Evolutionary conservation across 2,888 invertebrate genomes (phyloP), one percentile per base, ranked within the genome.

Genomic region (Ectemnius lituratus): DNA sequence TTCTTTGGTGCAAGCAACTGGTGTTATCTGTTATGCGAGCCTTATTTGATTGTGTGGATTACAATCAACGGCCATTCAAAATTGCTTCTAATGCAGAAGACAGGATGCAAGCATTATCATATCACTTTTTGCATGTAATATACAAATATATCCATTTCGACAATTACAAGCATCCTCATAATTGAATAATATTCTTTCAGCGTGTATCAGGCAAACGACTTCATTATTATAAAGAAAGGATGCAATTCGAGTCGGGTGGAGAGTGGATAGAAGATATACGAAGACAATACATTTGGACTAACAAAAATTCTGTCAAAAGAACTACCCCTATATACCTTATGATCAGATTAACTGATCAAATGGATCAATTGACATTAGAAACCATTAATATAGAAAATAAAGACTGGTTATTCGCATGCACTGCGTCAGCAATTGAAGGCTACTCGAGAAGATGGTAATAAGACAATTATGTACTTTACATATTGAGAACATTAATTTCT

Each of bases 1-100:
- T 98, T 84, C 94, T 97, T 3, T 99, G 98, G 98, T 98, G 97
- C 90, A 96, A 97, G 86, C 97, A 98, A 90, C 92, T 98, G 56
- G 94, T 98, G 1, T 90, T 97, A 88, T 94, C 94, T 0, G 92
- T 97, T 69, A 95, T 95, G 76, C 92, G 96, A 82, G 95, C 96
- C 64, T 91, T 98, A 8, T 98, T 97, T 91, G 96, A 96, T 82
- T 94, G 94, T 58, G 93, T 98, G 5, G 94, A 97, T 88, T 90
- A 91, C 2, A 87, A 92, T 0, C 86, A 87, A 67, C 92, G 92
- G 87, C 90, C 92, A 78, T 88, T 91, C 13, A 84, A 62, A 71
- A 91, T 93, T 62, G 87, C 85, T 4, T 80, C 87, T 0, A 90
- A 92, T 80, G 75, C 87, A 16, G 84, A 90, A 1, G 82, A 86